Conservation (phyloP, 37 sponge, comb jelly and placozoan genomes). For the Diacarnus erythraeanus region DNA sequence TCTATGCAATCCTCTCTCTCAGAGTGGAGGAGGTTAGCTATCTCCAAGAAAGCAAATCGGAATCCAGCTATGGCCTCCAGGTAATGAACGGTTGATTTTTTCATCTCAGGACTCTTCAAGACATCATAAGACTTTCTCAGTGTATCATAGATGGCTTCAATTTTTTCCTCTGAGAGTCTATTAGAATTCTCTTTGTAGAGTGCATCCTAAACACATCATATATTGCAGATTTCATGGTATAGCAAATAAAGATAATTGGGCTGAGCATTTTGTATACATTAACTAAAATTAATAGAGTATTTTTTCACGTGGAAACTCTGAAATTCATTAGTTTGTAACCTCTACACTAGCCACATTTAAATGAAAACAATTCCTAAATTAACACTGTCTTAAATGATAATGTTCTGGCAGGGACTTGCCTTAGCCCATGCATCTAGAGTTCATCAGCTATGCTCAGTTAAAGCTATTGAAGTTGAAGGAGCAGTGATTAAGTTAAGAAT, state of each 20-base stretch:
- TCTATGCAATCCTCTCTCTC: background rate
- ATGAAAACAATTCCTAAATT: too few relatives aligned
- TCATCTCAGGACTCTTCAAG: background rate
- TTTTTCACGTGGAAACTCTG: too few relatives aligned
- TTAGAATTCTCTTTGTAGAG: slow-evolving; percentile 12
- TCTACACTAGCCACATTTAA: too few relatives aligned
- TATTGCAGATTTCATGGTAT: background rate
- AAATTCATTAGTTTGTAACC: too few relatives aligned
- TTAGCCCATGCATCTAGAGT: too few relatives aligned
- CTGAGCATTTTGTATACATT: too few relatives aligned
- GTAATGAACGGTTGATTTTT: slow-evolving; percentile 14
- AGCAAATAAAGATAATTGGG: background rate
- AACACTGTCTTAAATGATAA: too few relatives aligned
- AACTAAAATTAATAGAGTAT: too few relatives aligned
- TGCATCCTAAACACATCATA: slow-evolving; percentile 38
- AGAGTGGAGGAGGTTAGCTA: slow-evolving; percentile 37
- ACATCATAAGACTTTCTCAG: background rate
- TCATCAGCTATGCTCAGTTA: background rate
- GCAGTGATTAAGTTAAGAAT: too few relatives aligned
- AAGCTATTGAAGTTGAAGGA: too few relatives aligned
- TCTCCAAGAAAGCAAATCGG: slow-evolving; percentile 45
- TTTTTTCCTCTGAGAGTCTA: background rate
- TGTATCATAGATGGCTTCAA: slow-evolving; percentile 2
- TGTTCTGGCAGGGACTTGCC: too few relatives aligned
- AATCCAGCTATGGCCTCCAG: slow-evolving; percentile 57